Conservation (phyloP, 2,888 invertebrate genomes). For the Gonocerus acuteangulatus region DNA sequence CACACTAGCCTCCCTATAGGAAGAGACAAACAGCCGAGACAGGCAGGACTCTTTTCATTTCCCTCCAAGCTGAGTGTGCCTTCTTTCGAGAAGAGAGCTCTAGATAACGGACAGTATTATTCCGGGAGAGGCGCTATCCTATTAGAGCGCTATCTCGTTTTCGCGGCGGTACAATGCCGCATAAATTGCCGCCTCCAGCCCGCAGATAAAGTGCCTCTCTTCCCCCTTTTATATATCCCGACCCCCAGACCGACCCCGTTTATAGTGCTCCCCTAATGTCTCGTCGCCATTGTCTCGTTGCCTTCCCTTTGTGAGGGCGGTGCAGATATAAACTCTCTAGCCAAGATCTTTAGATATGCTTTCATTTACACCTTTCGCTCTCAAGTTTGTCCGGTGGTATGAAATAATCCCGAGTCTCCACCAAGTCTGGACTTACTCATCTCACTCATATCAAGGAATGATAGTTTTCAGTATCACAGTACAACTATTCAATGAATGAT, state of each 20-base stretch:
- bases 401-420: too few species aligned
- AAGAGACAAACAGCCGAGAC: constrained; percentile 4
- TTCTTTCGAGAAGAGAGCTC: too few species aligned
- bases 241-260: background rate
- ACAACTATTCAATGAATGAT: too few species aligned
- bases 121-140: constrained; percentile 17
- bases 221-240: constrained; percentile 20
- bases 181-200: constrained; percentile 27
- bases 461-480: too few species aligned
- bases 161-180: constrained; percentile 27
- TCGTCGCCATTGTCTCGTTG: background rate
- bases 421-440: too few species aligned
- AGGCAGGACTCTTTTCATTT: constrained; percentile 17
- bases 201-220: background rate
- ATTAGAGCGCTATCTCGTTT: constrained; percentile 23
- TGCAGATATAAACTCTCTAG: too few species aligned
- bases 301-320: too few species aligned
- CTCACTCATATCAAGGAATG: too few species aligned
- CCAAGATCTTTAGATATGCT: too few species aligned
- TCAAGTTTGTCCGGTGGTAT: too few species aligned
- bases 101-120: constrained; percentile 21
- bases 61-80: background rate
- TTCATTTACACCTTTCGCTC: too few species aligned
- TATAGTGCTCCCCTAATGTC: constrained; percentile 14
- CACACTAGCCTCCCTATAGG: background rate